These are phyloP conservation scores for Phenganax marumi DNA, from an alignment of 92 coral and sea anemone species.

Conservation along the genomic window DNA sequence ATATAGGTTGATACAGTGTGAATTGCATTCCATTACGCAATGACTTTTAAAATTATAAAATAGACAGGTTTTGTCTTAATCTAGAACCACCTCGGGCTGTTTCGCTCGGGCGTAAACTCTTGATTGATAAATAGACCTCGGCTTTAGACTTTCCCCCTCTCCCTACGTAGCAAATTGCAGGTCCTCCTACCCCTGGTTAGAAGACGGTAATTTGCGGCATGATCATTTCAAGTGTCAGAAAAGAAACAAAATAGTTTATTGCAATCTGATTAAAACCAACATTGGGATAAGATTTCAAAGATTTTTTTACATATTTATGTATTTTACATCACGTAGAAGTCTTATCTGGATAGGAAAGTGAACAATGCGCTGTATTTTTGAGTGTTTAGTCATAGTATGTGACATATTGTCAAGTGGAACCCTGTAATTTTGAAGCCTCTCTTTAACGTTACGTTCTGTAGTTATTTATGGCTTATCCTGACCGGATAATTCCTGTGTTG, in stretches of 20 bases:
- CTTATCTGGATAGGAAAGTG: not conserved
- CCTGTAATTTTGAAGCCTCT: not conserved
- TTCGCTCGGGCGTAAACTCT: not conserved
- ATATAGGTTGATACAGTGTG: no score
- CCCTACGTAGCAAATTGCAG: not conserved
- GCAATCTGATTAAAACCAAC: conserved; percentile 15
- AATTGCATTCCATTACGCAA: no score
- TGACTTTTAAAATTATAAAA: no score
- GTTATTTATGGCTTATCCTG: conserved; percentile 24
- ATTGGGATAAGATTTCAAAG: conserved; percentile 19
- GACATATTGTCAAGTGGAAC: conserved; percentile 4
- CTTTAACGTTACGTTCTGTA: not conserved
- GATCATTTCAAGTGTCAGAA: not conserved
- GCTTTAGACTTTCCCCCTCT: not conserved
- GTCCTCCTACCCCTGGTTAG: conserved; percentile 8
- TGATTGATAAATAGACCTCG: not conserved
- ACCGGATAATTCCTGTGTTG: conserved; percentile 1
- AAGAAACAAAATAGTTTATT: conserved; percentile 1
- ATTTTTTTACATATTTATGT: conserved; percentile 9
- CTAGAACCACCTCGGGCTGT: no score
- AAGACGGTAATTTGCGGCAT: conserved; percentile 12
- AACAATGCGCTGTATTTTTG: not conserved
- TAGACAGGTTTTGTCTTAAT: no score
- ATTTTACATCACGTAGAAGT: not conserved
- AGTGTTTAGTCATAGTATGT: not conserved